Base-by-base conservation (phyloP, 2,888 invertebrate genomes). In the Incurvaria masculella region DNA sequence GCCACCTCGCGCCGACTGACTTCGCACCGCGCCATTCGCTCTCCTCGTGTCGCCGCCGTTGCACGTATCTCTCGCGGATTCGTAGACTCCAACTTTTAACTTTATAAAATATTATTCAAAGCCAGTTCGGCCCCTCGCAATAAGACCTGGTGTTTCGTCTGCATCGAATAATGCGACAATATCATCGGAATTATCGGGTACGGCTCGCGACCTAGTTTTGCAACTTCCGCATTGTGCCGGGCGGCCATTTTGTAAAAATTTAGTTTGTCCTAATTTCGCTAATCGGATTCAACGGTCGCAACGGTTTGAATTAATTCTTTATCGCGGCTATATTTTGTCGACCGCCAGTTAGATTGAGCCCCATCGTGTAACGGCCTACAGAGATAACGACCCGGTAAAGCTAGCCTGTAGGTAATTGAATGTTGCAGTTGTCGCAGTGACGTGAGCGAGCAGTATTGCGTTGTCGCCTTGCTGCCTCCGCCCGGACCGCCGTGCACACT, bases 171-270 rank as follows among this genome's bases (percentile, higher is more conserved):
- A 33, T 33, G 11, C 3, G 14, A 33, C 14, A 3, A n/a, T 14
- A 14, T 33, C n/a, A n/a, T n/a, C n/a, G n/a, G n/a, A n/a, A n/a
- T n/a, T 56, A 54, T 61, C 63, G 65, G 68, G 66, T 63, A 58
- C 62, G 61, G 62, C 66, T 68, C 61, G 66, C 71, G 70, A 68
- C 71, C 72, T 69, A 73, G 63, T 74, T 76, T 69, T 64, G 56
- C 57, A 62, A 72, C 68, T 79, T 76, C 73, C 74, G 76, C 68
- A 69, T 68, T 65, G 63, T 65, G 63, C 60, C 55, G 50, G 58
- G 61, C 62, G 58, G 68, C 68, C 68, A 70, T 69, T 67, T 66
- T 72, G 59, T 58, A 53, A 67, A 56, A 58, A 60, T 62, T 38
- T 18, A 21, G 27, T 42, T 47, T 33, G 33, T 33, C 33, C 23